phyloP scores from a whole-genome alignment of 1,140 invertebrate genomes.

The Zaprionus gabonicus region DNA sequence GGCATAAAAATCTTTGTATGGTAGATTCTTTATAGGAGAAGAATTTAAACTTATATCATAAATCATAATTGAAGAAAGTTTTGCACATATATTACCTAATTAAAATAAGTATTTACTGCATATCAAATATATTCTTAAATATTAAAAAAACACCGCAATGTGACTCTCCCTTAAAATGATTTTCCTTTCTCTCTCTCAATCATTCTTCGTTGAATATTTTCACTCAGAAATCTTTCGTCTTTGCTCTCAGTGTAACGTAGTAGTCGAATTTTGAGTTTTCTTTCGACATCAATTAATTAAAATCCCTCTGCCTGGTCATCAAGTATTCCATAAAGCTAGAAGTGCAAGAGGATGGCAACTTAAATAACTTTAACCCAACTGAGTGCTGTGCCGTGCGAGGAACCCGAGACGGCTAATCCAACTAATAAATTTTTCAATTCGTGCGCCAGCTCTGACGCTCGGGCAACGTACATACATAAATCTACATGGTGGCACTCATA shows the following conservation, averaged over 20 bases:
- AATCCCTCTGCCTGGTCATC: background rate
- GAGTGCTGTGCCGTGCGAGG: background rate
- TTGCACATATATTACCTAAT: no score
- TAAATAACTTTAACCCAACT: conserved; percentile 43
- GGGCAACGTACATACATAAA: conserved; percentile 53
- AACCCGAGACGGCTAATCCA: conserved; percentile 32
- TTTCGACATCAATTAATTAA: conserved; percentile 8
- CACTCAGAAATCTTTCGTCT: no score
- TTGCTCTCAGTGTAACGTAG: background rate
- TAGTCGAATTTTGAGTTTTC: background rate
- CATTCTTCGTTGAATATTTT: no score
- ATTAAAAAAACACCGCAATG: no score
- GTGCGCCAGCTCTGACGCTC: conserved; percentile 24
- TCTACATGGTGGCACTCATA: conserved; percentile 64
- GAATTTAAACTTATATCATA: no score
- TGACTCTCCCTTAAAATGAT: no score
- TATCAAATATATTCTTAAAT: no score
- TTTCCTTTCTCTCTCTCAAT: no score
- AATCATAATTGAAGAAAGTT: no score
- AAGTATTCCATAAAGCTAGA: conserved; percentile 17
- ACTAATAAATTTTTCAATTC: conserved; percentile 70
- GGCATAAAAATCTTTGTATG: no score
- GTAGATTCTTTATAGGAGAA: no score
- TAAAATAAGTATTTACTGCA: no score
- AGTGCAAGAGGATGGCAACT: background rate